Evolutionary conservation across 53 echinoderm and acorn worm genomes (phyloP).

Genomic region (Luidia sarsii): DNA sequence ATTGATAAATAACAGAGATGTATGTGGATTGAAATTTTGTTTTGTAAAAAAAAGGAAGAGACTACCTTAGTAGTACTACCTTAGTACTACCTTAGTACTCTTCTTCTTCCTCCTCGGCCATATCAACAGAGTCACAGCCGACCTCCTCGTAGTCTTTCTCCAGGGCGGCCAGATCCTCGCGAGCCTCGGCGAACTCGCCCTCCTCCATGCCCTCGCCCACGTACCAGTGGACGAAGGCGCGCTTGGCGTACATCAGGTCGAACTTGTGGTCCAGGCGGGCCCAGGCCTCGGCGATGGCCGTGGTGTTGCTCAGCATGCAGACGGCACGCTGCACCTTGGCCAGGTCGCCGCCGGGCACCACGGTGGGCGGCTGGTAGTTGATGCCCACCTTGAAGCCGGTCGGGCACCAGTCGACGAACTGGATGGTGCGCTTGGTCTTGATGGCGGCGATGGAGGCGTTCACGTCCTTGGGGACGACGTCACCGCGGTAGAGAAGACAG

Average conservation of each 20-base stretch:
- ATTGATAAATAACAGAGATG: too few relatives aligned
- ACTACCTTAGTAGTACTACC: too few relatives aligned
- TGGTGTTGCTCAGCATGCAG: constrained; percentile 95
- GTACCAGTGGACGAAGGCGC: constrained; percentile 88
- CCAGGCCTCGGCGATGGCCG: constrained; percentile 91
- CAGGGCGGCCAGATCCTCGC: constrained; percentile 79
- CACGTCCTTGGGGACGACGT: constrained; percentile 93
- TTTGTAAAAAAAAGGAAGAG: too few relatives aligned
- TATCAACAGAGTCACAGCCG: not conserved
- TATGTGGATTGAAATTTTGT: too few relatives aligned
- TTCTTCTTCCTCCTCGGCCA: too few relatives aligned
- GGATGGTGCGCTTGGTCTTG: constrained; percentile 84
- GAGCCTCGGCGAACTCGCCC: constrained; percentile 70
- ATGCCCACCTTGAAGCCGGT: constrained; percentile 94
- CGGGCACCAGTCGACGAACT: constrained; percentile 94
- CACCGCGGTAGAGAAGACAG: constrained; percentile 88
- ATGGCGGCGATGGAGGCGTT: constrained; percentile 83
- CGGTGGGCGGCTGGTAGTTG: constrained; percentile 93
- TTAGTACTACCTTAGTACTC: too few relatives aligned
- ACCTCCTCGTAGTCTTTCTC: constrained; percentile 83
- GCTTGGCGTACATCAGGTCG: constrained; percentile 90
- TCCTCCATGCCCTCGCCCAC: constrained; percentile 85
- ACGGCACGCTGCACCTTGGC: constrained; percentile 94
- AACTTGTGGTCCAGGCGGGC: constrained; percentile 91
- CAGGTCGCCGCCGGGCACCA: constrained; percentile 84